A percentile compares a stretch with the other conserved stretches of the same genome.
phyloP scores from a whole-genome alignment of 2,797 vertebrate species.

The Hozukius guyotensis region DNA sequence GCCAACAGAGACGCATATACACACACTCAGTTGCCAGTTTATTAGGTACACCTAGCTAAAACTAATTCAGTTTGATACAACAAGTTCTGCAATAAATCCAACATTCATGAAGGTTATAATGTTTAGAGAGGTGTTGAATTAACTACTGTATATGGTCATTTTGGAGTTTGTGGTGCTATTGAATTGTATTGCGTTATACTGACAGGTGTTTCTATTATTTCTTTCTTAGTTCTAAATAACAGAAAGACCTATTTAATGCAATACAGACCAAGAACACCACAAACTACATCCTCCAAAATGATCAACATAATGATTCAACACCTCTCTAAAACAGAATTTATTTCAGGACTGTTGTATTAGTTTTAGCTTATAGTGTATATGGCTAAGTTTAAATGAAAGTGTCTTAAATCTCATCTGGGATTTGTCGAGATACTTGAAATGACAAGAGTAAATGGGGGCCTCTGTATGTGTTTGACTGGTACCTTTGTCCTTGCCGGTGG shows the following conservation, averaged over 20 bases:
- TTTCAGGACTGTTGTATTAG: not conserved
- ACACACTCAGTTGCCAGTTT: no score
- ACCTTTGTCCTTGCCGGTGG: slow-evolving; percentile 97
- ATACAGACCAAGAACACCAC: not conserved
- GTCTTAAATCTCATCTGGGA: not conserved
- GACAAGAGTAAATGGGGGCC: not conserved
- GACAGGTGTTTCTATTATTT: no score
- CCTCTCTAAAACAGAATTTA: not conserved
- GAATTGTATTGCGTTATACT: no score
- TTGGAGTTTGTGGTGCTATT: no score
- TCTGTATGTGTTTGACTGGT: not conserved
- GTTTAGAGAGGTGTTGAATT: no score
- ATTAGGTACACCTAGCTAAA: not conserved
- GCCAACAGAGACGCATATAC: no score
- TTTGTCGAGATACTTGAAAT: not conserved
- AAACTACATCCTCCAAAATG: not conserved
- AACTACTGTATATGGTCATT: no score
- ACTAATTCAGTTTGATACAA: no score
- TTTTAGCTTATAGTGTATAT: not conserved
- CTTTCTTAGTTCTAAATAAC: not conserved
- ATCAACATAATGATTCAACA: not conserved
- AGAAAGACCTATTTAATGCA: not conserved
- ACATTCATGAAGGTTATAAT: no score
- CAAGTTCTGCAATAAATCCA: no score
- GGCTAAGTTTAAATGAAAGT: not conserved